Percentiles rank a stretch among this genome's conserved stretches.
Evolutionary conservation across 2,797 vertebrate genomes (phyloP).

Genomic region (Arctocebus calabarensis): DNA sequence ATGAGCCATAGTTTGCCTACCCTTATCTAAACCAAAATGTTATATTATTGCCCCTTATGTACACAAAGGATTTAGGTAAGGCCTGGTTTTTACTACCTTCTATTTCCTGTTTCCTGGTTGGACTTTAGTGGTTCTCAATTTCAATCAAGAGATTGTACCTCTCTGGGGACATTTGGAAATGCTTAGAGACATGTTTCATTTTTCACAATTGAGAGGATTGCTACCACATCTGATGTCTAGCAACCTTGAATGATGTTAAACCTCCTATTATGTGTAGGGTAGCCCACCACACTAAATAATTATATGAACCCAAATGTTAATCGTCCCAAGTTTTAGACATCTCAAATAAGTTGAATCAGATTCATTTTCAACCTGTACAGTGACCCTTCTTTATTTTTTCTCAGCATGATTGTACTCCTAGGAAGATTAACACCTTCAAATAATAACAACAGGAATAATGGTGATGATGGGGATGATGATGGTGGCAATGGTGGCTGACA

Average conservation of each 20-base stretch:
- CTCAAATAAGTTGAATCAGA: background rate
- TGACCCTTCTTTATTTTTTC: background rate
- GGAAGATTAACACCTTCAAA: background rate
- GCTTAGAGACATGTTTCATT: conserved; percentile 30
- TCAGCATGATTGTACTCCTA: background rate
- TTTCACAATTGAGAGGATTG: background rate
- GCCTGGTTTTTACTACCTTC: conserved; percentile 28
- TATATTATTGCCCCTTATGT: background rate
- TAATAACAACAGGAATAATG: background rate
- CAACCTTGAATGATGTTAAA: background rate
- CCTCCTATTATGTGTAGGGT: background rate
- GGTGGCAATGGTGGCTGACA: background rate
- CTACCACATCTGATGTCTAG: background rate
- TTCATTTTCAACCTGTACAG: conserved; percentile 10
- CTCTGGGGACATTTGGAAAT: background rate
- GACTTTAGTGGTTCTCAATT: background rate
- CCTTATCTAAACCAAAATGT: conserved; percentile 17
- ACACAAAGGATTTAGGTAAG: background rate
- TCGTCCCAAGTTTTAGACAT: background rate
- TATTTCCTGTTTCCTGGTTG: conserved; percentile 10
- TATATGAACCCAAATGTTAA: background rate
- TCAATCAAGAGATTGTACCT: background rate
- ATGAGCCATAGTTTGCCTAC: background rate
- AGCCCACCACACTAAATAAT: background rate
- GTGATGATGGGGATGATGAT: background rate